Evolutionary conservation across 2,888 invertebrate species (phyloP), one percentile per base, ranked within the genome.

Genomic region (Bimastos eiseni): DNA sequence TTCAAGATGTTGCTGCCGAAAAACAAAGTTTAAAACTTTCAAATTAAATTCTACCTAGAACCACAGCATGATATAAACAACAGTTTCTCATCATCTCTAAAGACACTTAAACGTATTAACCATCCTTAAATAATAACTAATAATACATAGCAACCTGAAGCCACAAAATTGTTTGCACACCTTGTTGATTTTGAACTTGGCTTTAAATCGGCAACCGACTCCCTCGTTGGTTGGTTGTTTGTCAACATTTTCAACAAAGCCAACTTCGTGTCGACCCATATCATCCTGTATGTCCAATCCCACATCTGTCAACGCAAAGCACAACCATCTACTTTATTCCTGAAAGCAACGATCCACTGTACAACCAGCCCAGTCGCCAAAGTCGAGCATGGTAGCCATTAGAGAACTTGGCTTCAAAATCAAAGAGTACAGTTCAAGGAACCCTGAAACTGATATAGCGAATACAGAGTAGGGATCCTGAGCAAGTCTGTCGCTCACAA

Each of bases 261-360:
- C 96, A 33, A 96, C 96, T 93, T 96, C 96, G 93, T 96, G 96
- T 89, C 96, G 94, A 0, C 96, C 96, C 94, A 96, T 95, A 91
- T 96, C 96, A 94, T 96, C 96, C 94, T 96, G 96, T 92, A 96
- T 96, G 93, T 96, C 96, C 89, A 96, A 93, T 24, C 96, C 96
- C 83, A 96, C 92, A 94, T 94, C 96, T 96, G 93, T 33, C 24
- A 37, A 86, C 17, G n/a, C 6, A 86, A 36, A 36, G n/a, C 37
- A 36, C 5, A 86, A 36, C 6, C 37, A 70, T 70, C 70, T n/a
- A 8, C n/a, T n/a, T 70, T 70, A n/a, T 8, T 70, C 30, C 2
- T n/a, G 30, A 70, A 86, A 86, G n/a, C 36, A 36, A 86, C 86
- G 36, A 70, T 70, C n/a, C 70, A 70, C 30, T 70, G 30, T 70